These are phyloP conservation scores for Galeopsomyia nigrocyanea DNA, from an alignment of 2,888 invertebrate species.

Conservation along the genomic window DNA sequence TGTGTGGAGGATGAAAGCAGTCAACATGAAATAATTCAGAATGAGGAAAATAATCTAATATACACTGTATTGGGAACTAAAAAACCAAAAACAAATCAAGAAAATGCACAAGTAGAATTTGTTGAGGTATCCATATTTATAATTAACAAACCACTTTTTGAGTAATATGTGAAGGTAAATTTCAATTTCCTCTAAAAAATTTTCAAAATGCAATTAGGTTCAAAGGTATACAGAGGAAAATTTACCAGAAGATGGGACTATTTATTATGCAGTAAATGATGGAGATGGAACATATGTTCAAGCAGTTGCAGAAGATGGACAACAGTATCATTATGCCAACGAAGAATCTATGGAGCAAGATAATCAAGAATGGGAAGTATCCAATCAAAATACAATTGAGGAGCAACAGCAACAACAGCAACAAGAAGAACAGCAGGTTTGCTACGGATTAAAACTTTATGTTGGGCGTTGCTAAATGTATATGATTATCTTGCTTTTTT, in stretches of 20 bases:
- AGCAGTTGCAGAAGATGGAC: slow-evolving; percentile 56
- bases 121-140: slow-evolving; percentile 55
- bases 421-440: slow-evolving; percentile 13
- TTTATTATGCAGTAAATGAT: slow-evolving; percentile 66
- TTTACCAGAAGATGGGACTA: slow-evolving; percentile 63
- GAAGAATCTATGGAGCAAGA: slow-evolving; percentile 57
- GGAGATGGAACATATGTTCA: slow-evolving; percentile 45
- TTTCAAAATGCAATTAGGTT: slow-evolving; percentile 27
- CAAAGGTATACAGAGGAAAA: slow-evolving; percentile 56
- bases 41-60: slow-evolving; percentile 64
- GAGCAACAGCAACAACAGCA: slow-evolving; percentile 47
- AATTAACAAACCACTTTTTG: background rate
- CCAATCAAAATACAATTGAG: slow-evolving; percentile 52
- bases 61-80: slow-evolving; percentile 66
- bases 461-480: background rate
- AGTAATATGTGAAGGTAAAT: background rate
- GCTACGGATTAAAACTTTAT: too few relatives aligned
- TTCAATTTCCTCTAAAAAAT: background rate
- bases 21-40: slow-evolving; percentile 62
- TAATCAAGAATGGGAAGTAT: slow-evolving; percentile 61
- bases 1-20: slow-evolving; percentile 48
- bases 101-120: slow-evolving; percentile 54
- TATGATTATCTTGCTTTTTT: slow-evolving; percentile 12
- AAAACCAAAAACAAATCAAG: slow-evolving; percentile 55
- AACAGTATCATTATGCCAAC: slow-evolving; percentile 58